A percentile compares a stretch with the other conserved stretches of the same genome.
phyloP scores from a whole-genome alignment of 2,797 vertebrate species.

The Anabas testudineus region DNA sequence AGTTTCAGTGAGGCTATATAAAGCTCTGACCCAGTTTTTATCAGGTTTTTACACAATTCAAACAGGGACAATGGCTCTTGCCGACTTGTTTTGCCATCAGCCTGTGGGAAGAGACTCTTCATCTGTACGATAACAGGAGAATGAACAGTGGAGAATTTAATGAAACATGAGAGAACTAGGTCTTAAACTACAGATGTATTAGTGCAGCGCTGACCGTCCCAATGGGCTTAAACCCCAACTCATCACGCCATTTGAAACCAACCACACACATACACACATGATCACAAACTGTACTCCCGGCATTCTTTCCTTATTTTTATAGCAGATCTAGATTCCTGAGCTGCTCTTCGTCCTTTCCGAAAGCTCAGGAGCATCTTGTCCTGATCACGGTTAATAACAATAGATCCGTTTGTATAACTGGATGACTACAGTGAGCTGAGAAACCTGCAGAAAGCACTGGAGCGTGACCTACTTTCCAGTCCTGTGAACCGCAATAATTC shows the following conservation, averaged over 20 bases:
- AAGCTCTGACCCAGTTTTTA: slow-evolving; percentile 43
- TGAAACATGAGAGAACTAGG: slow-evolving; percentile 11
- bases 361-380: slow-evolving; percentile 24
- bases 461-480: slow-evolving; percentile 70
- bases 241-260: not conserved
- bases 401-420: slow-evolving; percentile 59
- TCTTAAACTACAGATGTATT: not conserved
- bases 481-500: slow-evolving; percentile 57
- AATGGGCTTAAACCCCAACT: slow-evolving; percentile 5
- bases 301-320: slow-evolving; percentile 26
- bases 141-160: not conserved
- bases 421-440: slow-evolving; percentile 45
- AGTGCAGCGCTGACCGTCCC: not conserved
- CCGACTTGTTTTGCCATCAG: not conserved
- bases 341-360: slow-evolving; percentile 12
- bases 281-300: not conserved
- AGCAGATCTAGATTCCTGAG: slow-evolving; percentile 46
- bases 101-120: not conserved
- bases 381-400: slow-evolving; percentile 51
- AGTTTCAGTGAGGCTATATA: slow-evolving; percentile 12
- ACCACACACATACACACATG: not conserved
- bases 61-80: not conserved
- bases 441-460: slow-evolving; percentile 40
- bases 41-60: slow-evolving; percentile 9
- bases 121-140: not conserved